A percentile compares a stretch with the other conserved stretches of the same genome.
Conservation (phyloP, 2,888 invertebrate species). For the Cenopis cana region DNA sequence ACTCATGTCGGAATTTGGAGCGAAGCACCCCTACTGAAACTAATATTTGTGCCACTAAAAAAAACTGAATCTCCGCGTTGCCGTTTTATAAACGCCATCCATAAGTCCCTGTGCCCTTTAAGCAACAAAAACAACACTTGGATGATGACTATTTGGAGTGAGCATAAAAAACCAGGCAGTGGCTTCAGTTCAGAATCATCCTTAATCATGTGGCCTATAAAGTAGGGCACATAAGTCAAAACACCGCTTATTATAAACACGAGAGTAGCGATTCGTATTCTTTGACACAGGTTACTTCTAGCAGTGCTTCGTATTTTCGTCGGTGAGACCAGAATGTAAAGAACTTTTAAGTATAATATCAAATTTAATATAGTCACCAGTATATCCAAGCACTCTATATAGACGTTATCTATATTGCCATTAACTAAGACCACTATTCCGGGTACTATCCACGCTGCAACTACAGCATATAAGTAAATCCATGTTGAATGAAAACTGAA, state of each 20-base stretch:
- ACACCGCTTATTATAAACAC: conserved; percentile 21
- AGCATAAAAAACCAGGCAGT: background rate
- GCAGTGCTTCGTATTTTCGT: conserved; percentile 23
- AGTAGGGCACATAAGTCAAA: background rate
- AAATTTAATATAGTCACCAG: conserved; percentile 9
- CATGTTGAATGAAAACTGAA: conserved; percentile 9
- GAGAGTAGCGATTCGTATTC: conserved; percentile 16
- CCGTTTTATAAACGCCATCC: conserved; percentile 20
- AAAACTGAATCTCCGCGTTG: background rate
- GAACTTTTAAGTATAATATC: conserved; percentile 21
- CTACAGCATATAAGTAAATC: conserved; percentile 5
- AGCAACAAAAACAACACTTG: conserved; percentile 27
- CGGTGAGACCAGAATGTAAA: conserved; percentile 11
- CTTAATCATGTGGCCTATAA: background rate
- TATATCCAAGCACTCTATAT: background rate
- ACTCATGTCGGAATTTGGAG: background rate
- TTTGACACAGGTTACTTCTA: background rate
- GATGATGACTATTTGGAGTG: conserved; percentile 14
- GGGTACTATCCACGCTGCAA: conserved; percentile 16
- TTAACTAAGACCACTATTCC: background rate
- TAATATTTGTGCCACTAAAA: no score
- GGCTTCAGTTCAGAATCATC: background rate
- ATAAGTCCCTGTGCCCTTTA: conserved; percentile 20
- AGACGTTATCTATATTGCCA: background rate
- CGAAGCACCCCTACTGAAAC: no score